Evolutionary conservation across 2,888 invertebrate species (phyloP), one percentile per base, ranked within the genome.

Genomic region (Crossocerus cetratus): DNA sequence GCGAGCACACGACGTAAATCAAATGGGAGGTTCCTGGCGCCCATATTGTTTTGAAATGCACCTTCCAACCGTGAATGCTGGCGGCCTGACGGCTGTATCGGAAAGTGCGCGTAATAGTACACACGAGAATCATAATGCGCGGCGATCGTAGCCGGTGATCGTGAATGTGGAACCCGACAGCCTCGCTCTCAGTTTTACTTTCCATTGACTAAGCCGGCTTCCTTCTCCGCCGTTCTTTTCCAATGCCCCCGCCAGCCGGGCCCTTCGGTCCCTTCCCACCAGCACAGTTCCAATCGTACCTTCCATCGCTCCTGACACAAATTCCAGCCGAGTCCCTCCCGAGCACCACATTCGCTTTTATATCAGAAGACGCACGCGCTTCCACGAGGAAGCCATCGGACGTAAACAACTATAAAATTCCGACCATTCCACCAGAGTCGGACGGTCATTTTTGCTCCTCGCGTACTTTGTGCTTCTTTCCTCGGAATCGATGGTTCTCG

Each of bases 101-200:
- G 55, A 58, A 63, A 32, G 43, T 45, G 65, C 44, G 32, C 23
- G 64, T 71, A 75, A 71, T 62, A 60, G 67, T 69, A 76, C 57
- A 67, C 62, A 49, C 61, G 44, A 44, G 67, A 63, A 68, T 67
- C 67, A 20, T 71, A 66, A 65, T 61, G 42, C 53, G 75, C 53
- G 75, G 45, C 18, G 65, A 71, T 64, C 59, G 68, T 64, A 62
- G 16, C 42, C 67, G 55, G 45, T n/a, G 45, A 49, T 49, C 49
- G 23, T 61, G 76, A 61, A 68, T 63, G 79, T 82, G 78, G 84
- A 87, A 85, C 86, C 61, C 63, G 83, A 70, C 74, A 85, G 83
- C 86, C 87, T 87, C 86, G 87, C 63, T 54, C 68, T 60, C 64
- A 42, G 69, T 70, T 77, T 81, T 82, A 80, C 84, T 85, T 85